Conservation (phyloP, 2,113 vertebrate genomes). For the Hemichromis elongatus region DNA sequence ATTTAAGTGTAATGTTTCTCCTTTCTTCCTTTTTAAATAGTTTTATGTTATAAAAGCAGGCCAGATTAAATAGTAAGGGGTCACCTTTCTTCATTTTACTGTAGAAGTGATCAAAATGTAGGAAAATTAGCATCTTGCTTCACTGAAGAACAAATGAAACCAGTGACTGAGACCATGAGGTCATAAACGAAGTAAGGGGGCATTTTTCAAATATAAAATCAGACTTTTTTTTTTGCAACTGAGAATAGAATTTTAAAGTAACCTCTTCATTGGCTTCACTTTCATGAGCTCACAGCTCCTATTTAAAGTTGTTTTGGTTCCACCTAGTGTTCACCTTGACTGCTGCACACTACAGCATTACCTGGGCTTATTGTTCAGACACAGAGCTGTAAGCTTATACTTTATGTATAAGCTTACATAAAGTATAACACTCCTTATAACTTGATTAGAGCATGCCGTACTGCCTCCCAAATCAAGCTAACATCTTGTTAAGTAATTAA, state of each 20-base stretch:
- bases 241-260: neutral
- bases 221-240: neutral
- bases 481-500: constrained; percentile 62
- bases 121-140: neutral
- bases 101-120: neutral
- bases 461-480: constrained; percentile 36
- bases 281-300: neutral
- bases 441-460: constrained; percentile 51
- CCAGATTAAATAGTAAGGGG: neutral
- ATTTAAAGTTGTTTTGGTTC: neutral
- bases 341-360: neutral
- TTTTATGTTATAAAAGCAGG: neutral
- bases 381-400: neutral
- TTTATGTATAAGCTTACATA: too few species aligned
- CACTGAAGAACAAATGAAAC: neutral
- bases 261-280: neutral
- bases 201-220: neutral
- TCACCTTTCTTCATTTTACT: too few species aligned
- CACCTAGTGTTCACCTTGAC: constrained; percentile 36
- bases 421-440: constrained; percentile 20
- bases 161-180: neutral
- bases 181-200: neutral
- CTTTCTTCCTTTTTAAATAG: neutral
- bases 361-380: neutral
- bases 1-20: neutral